Conservation (phyloP, 2,888 invertebrate genomes). For the Volucella zonaria region DNA sequence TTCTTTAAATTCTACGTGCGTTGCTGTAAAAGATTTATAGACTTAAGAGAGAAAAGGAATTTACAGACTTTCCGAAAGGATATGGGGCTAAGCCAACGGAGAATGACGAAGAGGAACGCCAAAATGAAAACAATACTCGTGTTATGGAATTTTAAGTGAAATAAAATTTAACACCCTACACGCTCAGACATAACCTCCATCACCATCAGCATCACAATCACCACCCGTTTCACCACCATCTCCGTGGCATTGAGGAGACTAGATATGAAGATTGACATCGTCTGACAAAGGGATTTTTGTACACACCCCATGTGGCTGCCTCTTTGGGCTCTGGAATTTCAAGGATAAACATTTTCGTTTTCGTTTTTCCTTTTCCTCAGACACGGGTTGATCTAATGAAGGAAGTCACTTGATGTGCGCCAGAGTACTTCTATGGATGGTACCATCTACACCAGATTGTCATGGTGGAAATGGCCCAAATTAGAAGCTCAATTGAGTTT, state of each 20-base stretch:
- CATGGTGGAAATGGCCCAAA: slow-evolving; percentile 2
- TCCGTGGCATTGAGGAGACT: background rate
- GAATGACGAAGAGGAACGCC: background rate
- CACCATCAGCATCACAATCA: background rate
- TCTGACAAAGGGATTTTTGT: slow-evolving; percentile 29
- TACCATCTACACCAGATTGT: too few relatives aligned
- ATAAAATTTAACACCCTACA: slow-evolving; percentile 40
- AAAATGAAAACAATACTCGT: slow-evolving; percentile 20
- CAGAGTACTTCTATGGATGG: background rate
- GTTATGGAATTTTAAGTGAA: slow-evolving; percentile 52
- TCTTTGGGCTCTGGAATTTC: slow-evolving; percentile 12
- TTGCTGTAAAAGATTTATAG: slow-evolving; percentile 42
- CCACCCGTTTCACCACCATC: too few relatives aligned
- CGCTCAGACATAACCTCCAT: background rate
- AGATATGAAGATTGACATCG: slow-evolving; percentile 48
- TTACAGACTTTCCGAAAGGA: slow-evolving; percentile 6
- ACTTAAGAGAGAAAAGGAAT: slow-evolving; percentile 11
- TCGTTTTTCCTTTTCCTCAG: background rate
- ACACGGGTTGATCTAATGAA: slow-evolving; percentile 22
- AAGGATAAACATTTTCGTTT: slow-evolving; percentile 39
- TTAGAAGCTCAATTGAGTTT: slow-evolving; percentile 39
- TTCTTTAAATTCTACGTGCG: slow-evolving; percentile 3
- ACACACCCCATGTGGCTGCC: slow-evolving; percentile 1
- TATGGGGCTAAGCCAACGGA: background rate
- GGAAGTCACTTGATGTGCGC: slow-evolving; percentile 6